Evolutionary conservation across 2,797 vertebrate species (phyloP), one percentile per base, ranked within the genome.

Genomic region (Phoebastria nigripes): DNA sequence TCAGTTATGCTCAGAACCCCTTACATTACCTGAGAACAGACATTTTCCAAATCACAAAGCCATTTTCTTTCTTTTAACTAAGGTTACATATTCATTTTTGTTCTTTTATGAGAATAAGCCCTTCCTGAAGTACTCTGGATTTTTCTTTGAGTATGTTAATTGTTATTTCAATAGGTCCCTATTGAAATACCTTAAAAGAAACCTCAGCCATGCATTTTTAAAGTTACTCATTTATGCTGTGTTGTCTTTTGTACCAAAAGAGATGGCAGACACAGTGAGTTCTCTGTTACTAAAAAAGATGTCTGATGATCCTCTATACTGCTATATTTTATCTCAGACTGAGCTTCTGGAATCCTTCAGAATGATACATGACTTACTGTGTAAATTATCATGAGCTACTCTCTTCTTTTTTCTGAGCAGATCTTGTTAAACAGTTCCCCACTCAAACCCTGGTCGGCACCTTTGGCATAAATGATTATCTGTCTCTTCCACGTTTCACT

Each of bases 381-480:
- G 46, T 72, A 87, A 93, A 87, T 90, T 90, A 47, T 58, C 11
- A 5, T 62, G 58, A 89, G 42, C 58, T 69, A 35, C 39, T 76
- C 6, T 39, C 37, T 37, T 71, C 78, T 71, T 93, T 76, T 83
- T 85, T 63, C 35, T 41, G 39, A 90, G 73, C 54, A 76, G 29
- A 62, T 88, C 77, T 95, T 87, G 62, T 90, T 95, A 79, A 92
- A 89, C 35, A 72, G 31, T 76, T 92, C 54, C 22, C 21, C 37
- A 29, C 46, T 79, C 85, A 92, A 84, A 61, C 46, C 44, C 66
- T 39, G 9, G 8, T 54, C 14, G 4, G 19, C 66, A 84, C 46
- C 85, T 96, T 89, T 89, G 90, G 35, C 41, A 66, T 92, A 87
- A 95, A 89, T 76, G 35, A 79, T 92, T 69, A 81, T 72, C 51